These are phyloP conservation scores for Lordiphosa mommai DNA, from an alignment of 1,140 invertebrate species.

Conservation along the genomic window DNA sequence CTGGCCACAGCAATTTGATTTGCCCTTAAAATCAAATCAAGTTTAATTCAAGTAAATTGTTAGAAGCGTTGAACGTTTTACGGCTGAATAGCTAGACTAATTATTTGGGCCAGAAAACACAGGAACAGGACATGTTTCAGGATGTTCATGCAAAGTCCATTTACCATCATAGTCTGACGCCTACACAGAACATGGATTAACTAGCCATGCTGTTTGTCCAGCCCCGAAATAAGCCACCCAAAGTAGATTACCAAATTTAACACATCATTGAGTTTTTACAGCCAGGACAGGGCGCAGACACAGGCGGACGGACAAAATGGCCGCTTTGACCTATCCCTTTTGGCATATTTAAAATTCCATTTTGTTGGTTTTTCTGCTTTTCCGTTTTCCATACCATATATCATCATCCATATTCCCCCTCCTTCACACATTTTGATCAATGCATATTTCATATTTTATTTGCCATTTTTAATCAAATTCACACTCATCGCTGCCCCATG, in stretches of 20 bases:
- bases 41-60: constrained; percentile 45
- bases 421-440: constrained; percentile 2
- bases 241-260: constrained; percentile 70
- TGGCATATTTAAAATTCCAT: constrained; percentile 47
- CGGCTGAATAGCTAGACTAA: constrained; percentile 61
- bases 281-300: constrained; percentile 16
- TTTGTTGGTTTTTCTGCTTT: constrained; percentile 4
- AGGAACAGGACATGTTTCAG: constrained; percentile 21
- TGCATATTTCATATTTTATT: constrained; percentile 44
- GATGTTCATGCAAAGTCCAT: constrained; percentile 43
- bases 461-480: constrained; percentile 50
- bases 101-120: constrained; percentile 43
- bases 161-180: constrained; percentile 28
- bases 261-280: constrained; percentile 55
- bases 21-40: constrained; percentile 57
- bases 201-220: constrained; percentile 25
- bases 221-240: constrained; percentile 17
- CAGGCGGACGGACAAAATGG: background rate
- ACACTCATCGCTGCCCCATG: constrained; percentile 43
- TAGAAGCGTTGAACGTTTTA: constrained; percentile 38
- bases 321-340: constrained; percentile 21
- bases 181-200: constrained; percentile 55
- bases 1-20: constrained; percentile 33
- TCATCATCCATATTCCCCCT: background rate
- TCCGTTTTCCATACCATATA: no score